Evolutionary conservation across 2,888 invertebrate genomes (phyloP).

Genomic region (Stramonita haemastoma): DNA sequence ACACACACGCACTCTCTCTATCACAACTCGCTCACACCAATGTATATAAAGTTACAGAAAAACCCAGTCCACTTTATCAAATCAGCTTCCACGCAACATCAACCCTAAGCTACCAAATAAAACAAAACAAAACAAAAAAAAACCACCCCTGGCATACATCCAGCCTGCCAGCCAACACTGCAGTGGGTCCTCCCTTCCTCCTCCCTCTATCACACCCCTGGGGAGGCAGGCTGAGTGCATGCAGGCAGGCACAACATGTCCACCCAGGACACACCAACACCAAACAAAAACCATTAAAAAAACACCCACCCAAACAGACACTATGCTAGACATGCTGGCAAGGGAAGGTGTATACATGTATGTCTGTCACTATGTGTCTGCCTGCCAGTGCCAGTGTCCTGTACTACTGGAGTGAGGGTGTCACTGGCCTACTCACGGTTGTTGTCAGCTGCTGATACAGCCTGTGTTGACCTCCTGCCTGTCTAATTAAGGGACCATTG

Average conservation of each 20-base stretch:
- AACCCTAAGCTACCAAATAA: not conserved
- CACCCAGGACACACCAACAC: constrained; percentile 6
- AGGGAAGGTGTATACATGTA: not conserved
- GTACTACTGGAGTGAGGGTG: not conserved
- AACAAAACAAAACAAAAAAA: not conserved
- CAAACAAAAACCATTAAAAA: not conserved
- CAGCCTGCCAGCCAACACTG: not conserved
- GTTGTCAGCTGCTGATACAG: not conserved
- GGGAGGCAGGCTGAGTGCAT: not conserved
- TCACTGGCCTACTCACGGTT: not conserved
- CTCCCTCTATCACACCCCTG: constrained; percentile 8
- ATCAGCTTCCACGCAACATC: not conserved
- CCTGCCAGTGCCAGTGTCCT: constrained; percentile 28
- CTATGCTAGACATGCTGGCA: constrained; percentile 34
- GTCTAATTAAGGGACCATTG: too few species aligned
- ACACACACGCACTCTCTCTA: not conserved
- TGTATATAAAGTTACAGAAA: not conserved
- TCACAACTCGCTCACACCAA: not conserved
- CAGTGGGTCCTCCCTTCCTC: too few species aligned
- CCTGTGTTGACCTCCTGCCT: not conserved
- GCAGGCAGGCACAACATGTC: constrained; percentile 25
- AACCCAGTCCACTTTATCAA: not conserved
- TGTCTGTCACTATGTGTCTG: constrained; percentile 21
- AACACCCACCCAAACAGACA: not conserved
- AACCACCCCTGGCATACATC: not conserved